phyloP scores from a whole-genome alignment of 2,113 vertebrate species.

The Xyrauchen texanus region DNA sequence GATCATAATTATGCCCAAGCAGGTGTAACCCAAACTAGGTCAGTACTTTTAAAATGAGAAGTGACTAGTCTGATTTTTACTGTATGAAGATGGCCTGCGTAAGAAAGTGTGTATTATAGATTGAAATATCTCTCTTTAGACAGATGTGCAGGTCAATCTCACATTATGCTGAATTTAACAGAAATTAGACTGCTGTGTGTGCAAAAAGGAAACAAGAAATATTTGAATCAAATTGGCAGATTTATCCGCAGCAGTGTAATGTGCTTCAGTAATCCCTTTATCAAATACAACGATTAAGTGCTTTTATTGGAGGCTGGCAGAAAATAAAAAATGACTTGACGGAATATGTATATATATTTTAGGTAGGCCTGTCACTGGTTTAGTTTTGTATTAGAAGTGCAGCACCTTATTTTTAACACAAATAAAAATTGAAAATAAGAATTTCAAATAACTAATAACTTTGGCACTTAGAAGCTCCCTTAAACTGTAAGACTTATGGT shows the following conservation, averaged over 20 bases:
- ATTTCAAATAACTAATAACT: constrained; percentile 50
- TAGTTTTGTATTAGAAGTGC: constrained; percentile 65
- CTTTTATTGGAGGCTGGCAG: constrained; percentile 71
- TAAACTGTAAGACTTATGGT: no score
- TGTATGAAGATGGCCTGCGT: background rate
- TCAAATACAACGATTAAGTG: constrained; percentile 74
- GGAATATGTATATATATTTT: constrained; percentile 69
- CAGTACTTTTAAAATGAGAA: background rate
- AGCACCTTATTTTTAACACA: constrained; percentile 67
- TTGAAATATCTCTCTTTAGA: constrained; percentile 12
- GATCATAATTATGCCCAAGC: background rate
- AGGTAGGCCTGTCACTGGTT: constrained; percentile 75
- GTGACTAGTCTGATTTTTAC: background rate
- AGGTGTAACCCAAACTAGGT: background rate
- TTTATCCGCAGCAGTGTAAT: constrained; percentile 72
- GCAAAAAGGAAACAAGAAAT: constrained; percentile 81
- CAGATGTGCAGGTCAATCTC: constrained; percentile 62
- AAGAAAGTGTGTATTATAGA: background rate
- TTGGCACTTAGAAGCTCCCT: background rate
- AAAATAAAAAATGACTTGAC: background rate
- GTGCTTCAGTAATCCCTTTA: constrained; percentile 78
- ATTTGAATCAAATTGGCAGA: constrained; percentile 77
- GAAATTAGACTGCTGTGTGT: constrained; percentile 72
- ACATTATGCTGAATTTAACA: constrained; percentile 77
- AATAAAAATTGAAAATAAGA: constrained; percentile 51